Base-by-base conservation (phyloP, 2,888 invertebrate genomes). In the Steinernema scapterisci region DNA sequence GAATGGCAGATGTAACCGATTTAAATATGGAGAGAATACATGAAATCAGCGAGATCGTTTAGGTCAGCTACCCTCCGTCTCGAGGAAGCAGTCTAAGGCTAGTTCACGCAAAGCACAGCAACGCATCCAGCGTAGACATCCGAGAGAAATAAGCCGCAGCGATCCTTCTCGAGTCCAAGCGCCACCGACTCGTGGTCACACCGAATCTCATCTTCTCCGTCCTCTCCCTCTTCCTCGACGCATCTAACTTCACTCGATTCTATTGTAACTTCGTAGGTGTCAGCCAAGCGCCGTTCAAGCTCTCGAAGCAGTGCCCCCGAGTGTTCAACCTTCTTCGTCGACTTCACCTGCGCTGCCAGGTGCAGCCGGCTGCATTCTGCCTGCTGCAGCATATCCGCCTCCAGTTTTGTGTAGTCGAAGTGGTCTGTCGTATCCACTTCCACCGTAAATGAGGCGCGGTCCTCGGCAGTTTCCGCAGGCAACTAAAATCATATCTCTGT, bases 391-490 rank as follows among this genome's bases (percentile, higher is more conserved):
- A 80, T n/a, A 9, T 74, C 52, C 38, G 38, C 25, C 23, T 73
- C 48, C 44, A 80, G 48, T 38, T 70, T 74, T 23, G 78, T 48
- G 74, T 80, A 82, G 71, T 82, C 80, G 63, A 82, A 81, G 23
- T 74, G 52, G 48, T 80, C 81, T n/a, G 46, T 51, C 6, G 52
- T 25, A 48, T 75, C 74, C 11, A 78, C 75, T 25, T 82, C 79
- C 43, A 54, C 38, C 9, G 72, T 51, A 16, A 82, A 54, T 6
- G 77, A 75, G 13, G 80, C 80, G 19, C 77, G 77, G 73, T 82
- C 82, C 25, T 79, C 81, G 6, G 79, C 81, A 44, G 78, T 76
- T 73, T 83, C 81, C 1, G 81, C 73, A 1, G 81, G 80, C 11
- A 82, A 76, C 80, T 82, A 73, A 77, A 83, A 77, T 19, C 71